Conservation (phyloP, 1,140 invertebrate species). For the Saccostrea cuccullata region DNA sequence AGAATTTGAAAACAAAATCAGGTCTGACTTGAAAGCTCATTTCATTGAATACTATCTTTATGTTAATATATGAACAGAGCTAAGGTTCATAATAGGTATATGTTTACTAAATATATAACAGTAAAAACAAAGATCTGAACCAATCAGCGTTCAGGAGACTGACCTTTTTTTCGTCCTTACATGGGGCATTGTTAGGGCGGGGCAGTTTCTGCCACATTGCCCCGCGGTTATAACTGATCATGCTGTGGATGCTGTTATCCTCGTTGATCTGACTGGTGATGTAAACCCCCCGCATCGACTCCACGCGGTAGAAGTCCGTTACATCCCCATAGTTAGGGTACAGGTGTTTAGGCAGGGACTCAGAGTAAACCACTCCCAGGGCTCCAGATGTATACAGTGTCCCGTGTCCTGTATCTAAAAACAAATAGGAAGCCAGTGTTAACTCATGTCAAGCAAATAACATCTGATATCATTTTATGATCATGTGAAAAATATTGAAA, state of each 20-base stretch:
- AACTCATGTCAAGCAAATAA: too few species aligned
- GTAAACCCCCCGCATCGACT: slow-evolving; percentile 76
- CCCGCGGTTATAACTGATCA: slow-evolving; percentile 76
- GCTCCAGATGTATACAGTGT: slow-evolving; percentile 76
- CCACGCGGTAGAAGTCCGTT: slow-evolving; percentile 78
- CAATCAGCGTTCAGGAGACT: too few species aligned
- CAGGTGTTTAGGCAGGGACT: slow-evolving; percentile 75
- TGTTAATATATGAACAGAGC: too few species aligned
- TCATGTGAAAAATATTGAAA: too few species aligned
- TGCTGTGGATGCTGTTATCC: slow-evolving; percentile 75
- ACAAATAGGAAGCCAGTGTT: not conserved
- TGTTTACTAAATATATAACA: too few species aligned
- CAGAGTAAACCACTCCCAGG: slow-evolving; percentile 74
- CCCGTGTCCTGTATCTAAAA: slow-evolving; percentile 76
- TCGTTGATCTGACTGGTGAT: slow-evolving; percentile 76
- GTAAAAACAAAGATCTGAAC: too few species aligned
- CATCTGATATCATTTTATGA: too few species aligned
- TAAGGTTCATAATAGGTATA: too few species aligned
- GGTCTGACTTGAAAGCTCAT: too few species aligned
- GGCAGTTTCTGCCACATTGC: slow-evolving; percentile 74
- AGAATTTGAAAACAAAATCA: too few species aligned
- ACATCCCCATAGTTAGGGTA: slow-evolving; percentile 75
- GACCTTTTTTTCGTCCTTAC: slow-evolving; percentile 73
- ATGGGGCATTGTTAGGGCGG: slow-evolving; percentile 64
- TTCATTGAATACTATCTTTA: too few species aligned